Percentiles rank a stretch among this genome's conserved stretches.
Conservation (phyloP, 2,888 invertebrate species). For the Kryphioiulus occultus region DNA sequence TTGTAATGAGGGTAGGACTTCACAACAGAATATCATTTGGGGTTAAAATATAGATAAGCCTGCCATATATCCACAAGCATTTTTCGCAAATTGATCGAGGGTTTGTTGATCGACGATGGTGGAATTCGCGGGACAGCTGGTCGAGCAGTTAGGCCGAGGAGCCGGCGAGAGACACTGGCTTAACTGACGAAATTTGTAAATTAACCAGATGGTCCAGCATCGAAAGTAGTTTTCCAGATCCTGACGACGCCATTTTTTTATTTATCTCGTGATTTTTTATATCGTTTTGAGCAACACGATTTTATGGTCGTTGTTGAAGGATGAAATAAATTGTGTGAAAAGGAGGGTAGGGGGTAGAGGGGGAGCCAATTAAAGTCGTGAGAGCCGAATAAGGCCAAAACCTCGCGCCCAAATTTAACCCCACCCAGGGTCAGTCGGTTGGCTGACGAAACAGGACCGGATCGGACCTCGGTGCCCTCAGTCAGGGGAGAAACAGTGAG, state of each 20-base stretch:
- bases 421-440: not conserved
- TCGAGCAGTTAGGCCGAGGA: not conserved
- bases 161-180: not conserved
- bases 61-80: no score
- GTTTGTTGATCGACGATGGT: not conserved
- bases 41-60: no score
- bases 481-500: not conserved
- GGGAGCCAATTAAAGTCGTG: slow-evolving; percentile 23
- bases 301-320: slow-evolving; percentile 17
- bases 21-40: no score
- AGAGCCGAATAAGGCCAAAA: not conserved
- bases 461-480: not conserved
- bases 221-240: slow-evolving; percentile 16
- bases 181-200: not conserved
- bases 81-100: no score
- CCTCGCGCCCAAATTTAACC: not conserved
- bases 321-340: slow-evolving; percentile 17
- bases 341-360: slow-evolving; percentile 23
- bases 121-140: not conserved
- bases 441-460: not conserved
- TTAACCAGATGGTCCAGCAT: slow-evolving; percentile 23
- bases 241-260: slow-evolving; percentile 7
- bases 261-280: not conserved
- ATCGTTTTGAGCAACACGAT: not conserved
- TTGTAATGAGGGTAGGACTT: no score